These are phyloP conservation scores for Apamea anceps DNA, from an alignment of 2,888 invertebrate species.

Conservation along the genomic window DNA sequence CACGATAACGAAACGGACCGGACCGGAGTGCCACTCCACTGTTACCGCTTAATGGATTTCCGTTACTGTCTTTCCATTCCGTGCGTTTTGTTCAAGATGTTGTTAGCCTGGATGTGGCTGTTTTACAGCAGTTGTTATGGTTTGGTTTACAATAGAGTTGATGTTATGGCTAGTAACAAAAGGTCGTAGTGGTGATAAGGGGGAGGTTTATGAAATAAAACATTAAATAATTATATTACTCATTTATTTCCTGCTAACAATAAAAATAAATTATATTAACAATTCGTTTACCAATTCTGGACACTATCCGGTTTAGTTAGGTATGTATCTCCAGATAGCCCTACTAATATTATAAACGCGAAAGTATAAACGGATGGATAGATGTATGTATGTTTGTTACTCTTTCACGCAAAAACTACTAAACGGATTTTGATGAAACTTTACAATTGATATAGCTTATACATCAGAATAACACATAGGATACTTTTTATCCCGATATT, in stretches of 20 bases:
- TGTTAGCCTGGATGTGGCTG: slow-evolving; percentile 34
- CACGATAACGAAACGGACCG: slow-evolving; percentile 46
- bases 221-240: neutral
- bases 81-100: slow-evolving; percentile 32
- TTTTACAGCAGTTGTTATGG: neutral
- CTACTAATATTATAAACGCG: too few species aligned
- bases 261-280: too few species aligned
- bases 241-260: too few species aligned
- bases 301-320: neutral
- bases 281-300: too few species aligned
- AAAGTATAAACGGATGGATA: too few species aligned
- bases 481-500: too few species aligned
- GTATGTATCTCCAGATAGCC: neutral
- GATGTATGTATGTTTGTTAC: too few species aligned
- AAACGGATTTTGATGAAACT: too few species aligned
- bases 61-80: slow-evolving; percentile 50
- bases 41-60: slow-evolving; percentile 64
- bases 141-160: neutral
- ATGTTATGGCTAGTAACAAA: neutral
- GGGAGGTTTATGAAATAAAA: neutral
- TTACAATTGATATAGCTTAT: too few species aligned
- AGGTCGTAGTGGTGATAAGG: neutral
- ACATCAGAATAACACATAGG: too few species aligned
- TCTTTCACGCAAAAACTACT: too few species aligned
- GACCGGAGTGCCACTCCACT: slow-evolving; percentile 48